A percentile compares a stretch with the other conserved stretches of the same genome.
Evolutionary conservation across 2,113 vertebrate genomes (phyloP).

Genomic region (Peromyscus polionotus): DNA sequence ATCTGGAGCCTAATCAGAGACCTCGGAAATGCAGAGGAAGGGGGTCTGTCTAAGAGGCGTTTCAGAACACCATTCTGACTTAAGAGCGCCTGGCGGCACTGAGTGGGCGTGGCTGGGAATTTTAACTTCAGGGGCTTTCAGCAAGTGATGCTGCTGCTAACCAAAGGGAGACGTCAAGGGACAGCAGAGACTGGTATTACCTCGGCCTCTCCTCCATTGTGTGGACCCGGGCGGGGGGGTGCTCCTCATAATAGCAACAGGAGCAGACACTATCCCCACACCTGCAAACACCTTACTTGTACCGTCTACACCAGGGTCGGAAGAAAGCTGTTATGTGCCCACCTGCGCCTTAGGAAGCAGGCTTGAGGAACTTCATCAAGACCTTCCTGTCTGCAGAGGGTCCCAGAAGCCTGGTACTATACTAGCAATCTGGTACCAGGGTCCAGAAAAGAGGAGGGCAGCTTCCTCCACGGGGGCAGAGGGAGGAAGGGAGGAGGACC

Average conservation of each 20-base stretch:
- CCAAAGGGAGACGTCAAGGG: not conserved
- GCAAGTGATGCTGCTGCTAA: not conserved
- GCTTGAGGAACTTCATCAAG: not conserved
- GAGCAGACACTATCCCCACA: not conserved
- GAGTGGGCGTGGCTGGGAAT: not conserved
- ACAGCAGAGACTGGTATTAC: not conserved
- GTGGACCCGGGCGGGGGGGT: not conserved
- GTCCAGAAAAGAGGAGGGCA: not conserved
- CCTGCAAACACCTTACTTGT: not conserved
- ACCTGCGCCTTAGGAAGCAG: not conserved
- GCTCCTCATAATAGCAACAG: not conserved
- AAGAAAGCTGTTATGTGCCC: not conserved
- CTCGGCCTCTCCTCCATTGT: not conserved
- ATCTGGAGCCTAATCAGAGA: not conserved
- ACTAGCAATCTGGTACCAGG: not conserved
- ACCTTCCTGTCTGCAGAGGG: not conserved
- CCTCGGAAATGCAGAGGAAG: not conserved
- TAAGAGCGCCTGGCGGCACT: not conserved
- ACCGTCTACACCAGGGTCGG: not conserved
- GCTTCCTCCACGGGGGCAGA: not conserved
- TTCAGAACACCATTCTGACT: not conserved
- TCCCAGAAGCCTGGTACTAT: not conserved
- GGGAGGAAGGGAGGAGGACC: not conserved
- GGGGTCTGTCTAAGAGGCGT: not conserved
- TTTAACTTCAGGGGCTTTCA: not conserved